Base-by-base conservation (phyloP, 2,797 vertebrate genomes). In the Syngnathus acus region DNA sequence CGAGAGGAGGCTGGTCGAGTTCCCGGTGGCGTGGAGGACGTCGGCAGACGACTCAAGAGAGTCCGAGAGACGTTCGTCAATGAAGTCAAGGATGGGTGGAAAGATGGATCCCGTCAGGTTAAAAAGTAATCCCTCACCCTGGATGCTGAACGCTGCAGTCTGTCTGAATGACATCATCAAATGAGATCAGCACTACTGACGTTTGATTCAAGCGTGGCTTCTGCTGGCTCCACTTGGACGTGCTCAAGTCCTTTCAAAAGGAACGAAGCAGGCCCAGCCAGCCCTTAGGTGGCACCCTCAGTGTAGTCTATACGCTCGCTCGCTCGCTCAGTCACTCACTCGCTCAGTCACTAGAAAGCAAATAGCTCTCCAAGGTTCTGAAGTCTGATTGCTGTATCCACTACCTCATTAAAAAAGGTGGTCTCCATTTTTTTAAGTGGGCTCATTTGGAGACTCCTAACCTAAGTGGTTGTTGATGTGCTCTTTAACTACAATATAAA, bases 1-100 rank as follows among this genome's bases (percentile, higher is more conserved):
- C 82, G 82, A 0, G 54, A 84, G 2, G 89, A 90, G 71, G 73
- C 78, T 2, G 47, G 72, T 1, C 82, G 3, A 16, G 73, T 75
- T 2, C 85, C 89, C 2, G 73, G 76, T 0, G 81, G 88, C 42
- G 38, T 89, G 37, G 81, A 81, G 0, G 87, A 91, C 9, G 23
- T 91, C 59, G 71, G 84, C 62, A 26, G 21, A 65, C 80, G 83
- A 8, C 59, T 89, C 17, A 69, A 39, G 67, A 88, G 45, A 40
- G 74, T 89, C 72, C 57, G 55, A 38, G 75, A 86, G 6, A 86
- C 84, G 0, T 89, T 89, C 67, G 74, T 86, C 43, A 82, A 81
- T 5, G 88, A 89, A 11, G 79, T 89, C 39, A 88, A 89, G 70
- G 71, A 82, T 0, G 86, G 87, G 0, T 84, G 75, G 81, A 88